Percentiles rank a stretch among this genome's conserved stretches.
These are phyloP conservation scores for Equus quagga DNA, from an alignment of 2,113 vertebrate genomes.

Conservation along the genomic window DNA sequence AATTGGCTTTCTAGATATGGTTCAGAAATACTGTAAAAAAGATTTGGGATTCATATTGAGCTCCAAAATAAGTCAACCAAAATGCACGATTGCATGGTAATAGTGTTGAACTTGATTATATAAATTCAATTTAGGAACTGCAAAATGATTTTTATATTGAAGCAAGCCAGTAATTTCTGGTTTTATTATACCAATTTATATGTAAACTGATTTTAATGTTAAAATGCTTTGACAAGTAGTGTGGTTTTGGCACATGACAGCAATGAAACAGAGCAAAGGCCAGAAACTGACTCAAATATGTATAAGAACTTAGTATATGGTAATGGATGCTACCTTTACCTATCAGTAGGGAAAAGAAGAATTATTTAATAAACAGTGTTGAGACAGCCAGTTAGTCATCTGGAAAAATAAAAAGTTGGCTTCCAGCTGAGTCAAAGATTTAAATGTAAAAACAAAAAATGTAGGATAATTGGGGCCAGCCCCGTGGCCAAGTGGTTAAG, in stretches of 20 bases:
- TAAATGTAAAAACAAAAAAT: slow-evolving; percentile 24
- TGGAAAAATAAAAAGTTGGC: slow-evolving; percentile 54
- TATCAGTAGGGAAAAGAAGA: neutral
- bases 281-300: neutral
- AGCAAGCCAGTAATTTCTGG: slow-evolving; percentile 44
- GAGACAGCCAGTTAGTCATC: neutral
- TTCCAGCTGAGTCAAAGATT: slow-evolving; percentile 52
- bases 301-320: neutral
- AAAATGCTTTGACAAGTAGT: slow-evolving; percentile 51
- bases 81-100: slow-evolving; percentile 23
- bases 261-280: slow-evolving; percentile 32
- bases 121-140: slow-evolving; percentile 53
- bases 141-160: slow-evolving; percentile 45
- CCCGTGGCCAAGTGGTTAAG: no score
- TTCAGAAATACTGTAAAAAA: slow-evolving; percentile 23
- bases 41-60: neutral
- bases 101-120: slow-evolving; percentile 47
- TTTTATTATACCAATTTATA: slow-evolving; percentile 23
- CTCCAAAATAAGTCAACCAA: slow-evolving; percentile 43
- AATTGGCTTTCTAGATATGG: slow-evolving; percentile 25
- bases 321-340: neutral
- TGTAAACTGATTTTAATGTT: slow-evolving; percentile 54
- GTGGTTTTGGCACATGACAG: slow-evolving; percentile 15
- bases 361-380: slow-evolving; percentile 41
- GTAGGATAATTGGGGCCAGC: no score